These are phyloP conservation scores for Cynopterus sphinx DNA, from an alignment of 2,797 vertebrate genomes.

Conservation along the genomic window DNA sequence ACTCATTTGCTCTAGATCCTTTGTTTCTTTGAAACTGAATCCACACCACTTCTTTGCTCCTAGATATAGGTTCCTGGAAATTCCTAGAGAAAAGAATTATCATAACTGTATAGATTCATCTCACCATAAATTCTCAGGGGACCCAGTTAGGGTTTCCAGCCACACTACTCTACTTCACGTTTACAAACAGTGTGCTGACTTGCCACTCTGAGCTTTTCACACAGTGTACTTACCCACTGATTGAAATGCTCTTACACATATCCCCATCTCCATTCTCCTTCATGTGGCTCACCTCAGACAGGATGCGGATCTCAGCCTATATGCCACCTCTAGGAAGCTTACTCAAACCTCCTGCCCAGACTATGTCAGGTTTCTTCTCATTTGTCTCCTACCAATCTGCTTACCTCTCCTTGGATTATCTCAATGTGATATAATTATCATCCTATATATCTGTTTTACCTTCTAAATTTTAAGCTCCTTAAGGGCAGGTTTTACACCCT, in stretches of 20 bases:
- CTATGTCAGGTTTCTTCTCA: neutral
- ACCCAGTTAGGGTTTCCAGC: neutral
- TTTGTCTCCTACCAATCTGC: neutral
- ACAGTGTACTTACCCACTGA: too few relatives aligned
- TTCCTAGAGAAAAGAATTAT: neutral
- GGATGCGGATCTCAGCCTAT: neutral
- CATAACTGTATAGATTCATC: neutral
- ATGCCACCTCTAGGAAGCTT: neutral
- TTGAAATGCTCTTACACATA: neutral
- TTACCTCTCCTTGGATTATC: neutral
- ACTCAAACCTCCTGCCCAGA: neutral
- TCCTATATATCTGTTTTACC: neutral
- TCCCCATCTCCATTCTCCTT: neutral
- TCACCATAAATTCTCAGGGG: neutral
- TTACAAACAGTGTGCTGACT: neutral
- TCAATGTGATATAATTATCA: neutral
- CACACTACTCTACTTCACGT: neutral
- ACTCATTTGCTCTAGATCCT: neutral
- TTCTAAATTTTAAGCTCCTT: neutral
- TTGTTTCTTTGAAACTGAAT: neutral
- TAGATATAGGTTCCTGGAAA: neutral
- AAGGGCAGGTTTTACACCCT: neutral
- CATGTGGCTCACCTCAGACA: neutral
- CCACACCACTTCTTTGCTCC: neutral
- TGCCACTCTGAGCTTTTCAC: neutral